Evolutionary conservation across 2,888 invertebrate species (phyloP).

Genomic region (Epiblema foenella): DNA sequence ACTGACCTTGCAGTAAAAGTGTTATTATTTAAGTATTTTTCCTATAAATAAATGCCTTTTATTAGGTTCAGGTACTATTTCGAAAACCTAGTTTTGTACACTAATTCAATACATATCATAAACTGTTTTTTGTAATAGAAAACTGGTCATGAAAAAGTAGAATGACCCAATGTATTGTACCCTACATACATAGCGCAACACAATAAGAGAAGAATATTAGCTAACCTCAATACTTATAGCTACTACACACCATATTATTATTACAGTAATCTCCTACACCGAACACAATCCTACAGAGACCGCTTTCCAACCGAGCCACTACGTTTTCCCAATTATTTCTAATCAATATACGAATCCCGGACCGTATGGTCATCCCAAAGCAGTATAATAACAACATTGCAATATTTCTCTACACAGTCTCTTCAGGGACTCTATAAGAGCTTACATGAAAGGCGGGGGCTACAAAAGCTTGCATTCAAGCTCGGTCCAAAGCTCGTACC

Average conservation of each 20-base stretch:
- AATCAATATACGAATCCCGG: conserved; percentile 27
- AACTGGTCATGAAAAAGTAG: too few relatives aligned
- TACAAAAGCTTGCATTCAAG: conserved; percentile 41
- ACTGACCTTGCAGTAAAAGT: too few relatives aligned
- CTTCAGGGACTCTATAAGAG: conserved; percentile 32
- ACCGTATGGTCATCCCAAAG: conserved; percentile 24
- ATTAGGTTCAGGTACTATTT: too few relatives aligned
- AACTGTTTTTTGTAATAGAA: too few relatives aligned
- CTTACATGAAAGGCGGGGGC: conserved; percentile 39
- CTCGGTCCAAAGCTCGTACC: conserved; percentile 29
- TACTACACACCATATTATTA: neutral
- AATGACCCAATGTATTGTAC: too few relatives aligned
- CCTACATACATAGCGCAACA: too few relatives aligned
- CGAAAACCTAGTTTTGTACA: too few relatives aligned
- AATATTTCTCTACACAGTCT: conserved; percentile 23
- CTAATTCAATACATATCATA: too few relatives aligned
- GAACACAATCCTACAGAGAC: conserved; percentile 8
- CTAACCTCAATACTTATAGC: neutral
- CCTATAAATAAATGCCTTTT: too few relatives aligned
- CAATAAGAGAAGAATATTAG: neutral
- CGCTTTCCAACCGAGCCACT: neutral
- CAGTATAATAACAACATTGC: conserved; percentile 32
- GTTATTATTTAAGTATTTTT: too few relatives aligned
- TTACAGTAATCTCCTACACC: neutral
- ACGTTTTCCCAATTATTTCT: conserved; percentile 30